Base-by-base conservation (phyloP, 2,113 vertebrate species). In the Cynoglossus semilaevis region DNA sequence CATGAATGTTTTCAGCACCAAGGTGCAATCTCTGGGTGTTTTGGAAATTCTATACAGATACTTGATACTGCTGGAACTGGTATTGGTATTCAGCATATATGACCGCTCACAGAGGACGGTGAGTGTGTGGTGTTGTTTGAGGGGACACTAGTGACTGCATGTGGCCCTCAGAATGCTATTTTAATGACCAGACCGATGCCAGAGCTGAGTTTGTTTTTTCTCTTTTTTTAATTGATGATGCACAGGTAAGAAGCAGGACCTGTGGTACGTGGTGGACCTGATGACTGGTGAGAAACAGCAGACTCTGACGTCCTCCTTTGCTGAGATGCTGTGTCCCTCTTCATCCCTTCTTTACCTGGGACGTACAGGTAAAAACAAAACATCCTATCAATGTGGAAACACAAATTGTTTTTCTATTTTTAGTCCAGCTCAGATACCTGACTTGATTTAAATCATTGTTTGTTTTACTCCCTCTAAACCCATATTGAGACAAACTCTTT, bases 211-310 rank as follows among this genome's bases (percentile, higher is more conserved):
- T 15, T 49, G 44, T 19, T 57, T 15, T 64, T 2, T 69, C 38
- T 58, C 19, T 56, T 14, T 56, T 63, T 34, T 54, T 17, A 70
- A 2, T 73, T 14, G 75, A 5, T 58, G 13, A 0, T 51, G 44
- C 86, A 15, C 87, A 99, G 97, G 97, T 79, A 98, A 96, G 80
- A 99, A 99, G 83, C 96, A 98, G 77, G 97, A 99, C 70, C 87
- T 96, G 70, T 99, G 97, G 97, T 95, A 97, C 0, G 96, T 98
- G 60, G 89, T 99, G 13, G 97, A 99, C 85, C 91, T 97, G 48
- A 70, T 96, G 84, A 99, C 97, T 1, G 97, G 97, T 1, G 95
- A 98, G 89, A 99, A 99, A 59, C 95, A 98, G 81, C 96, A 98
- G 68, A 99, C 97, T 1, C 83, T 99, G 82, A 97, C 96, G 0